Percentiles rank a stretch among this genome's conserved stretches.
Conservation (phyloP, 2,797 vertebrate genomes). For the Syngnathus rostellatus region DNA sequence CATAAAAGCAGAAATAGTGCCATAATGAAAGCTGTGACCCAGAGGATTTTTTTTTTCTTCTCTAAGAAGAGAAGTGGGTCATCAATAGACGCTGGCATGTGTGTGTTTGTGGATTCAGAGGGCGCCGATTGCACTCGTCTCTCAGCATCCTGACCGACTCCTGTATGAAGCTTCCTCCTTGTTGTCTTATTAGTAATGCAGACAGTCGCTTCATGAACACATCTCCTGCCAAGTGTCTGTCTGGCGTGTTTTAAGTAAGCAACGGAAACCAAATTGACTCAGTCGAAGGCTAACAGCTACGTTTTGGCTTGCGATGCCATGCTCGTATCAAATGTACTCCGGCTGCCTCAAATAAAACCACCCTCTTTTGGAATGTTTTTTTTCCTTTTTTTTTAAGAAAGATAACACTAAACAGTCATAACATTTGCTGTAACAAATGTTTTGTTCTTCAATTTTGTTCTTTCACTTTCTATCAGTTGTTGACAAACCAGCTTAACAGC, state of each 20-base stretch:
- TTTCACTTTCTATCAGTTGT: too few species aligned
- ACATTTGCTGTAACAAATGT: too few species aligned
- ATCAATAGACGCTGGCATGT: constrained; percentile 28
- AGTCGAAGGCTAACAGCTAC: background rate
- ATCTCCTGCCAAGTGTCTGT: constrained; percentile 39
- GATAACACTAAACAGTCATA: too few species aligned
- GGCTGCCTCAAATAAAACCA: too few species aligned
- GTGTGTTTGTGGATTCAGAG: constrained; percentile 24
- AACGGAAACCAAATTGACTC: background rate
- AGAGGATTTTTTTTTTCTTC: constrained; percentile 24
- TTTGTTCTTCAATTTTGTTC: too few species aligned
- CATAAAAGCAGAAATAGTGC: constrained; percentile 9
- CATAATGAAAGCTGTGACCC: constrained; percentile 43
- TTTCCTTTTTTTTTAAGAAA: too few species aligned
- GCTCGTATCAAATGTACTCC: background rate
- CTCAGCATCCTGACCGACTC: constrained; percentile 10
- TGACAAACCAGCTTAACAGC: too few species aligned
- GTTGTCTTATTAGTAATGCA: constrained; percentile 48
- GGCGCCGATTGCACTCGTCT: constrained; percentile 9
- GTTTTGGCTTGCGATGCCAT: background rate
- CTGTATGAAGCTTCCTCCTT: constrained; percentile 38
- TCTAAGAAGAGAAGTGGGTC: constrained; percentile 33
- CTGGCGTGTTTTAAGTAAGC: background rate
- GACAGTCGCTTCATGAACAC: constrained; percentile 44
- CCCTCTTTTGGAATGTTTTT: too few species aligned